Evolutionary conservation across 2,888 invertebrate species (phyloP).

Genomic region (Drosophila nigricruria): DNA sequence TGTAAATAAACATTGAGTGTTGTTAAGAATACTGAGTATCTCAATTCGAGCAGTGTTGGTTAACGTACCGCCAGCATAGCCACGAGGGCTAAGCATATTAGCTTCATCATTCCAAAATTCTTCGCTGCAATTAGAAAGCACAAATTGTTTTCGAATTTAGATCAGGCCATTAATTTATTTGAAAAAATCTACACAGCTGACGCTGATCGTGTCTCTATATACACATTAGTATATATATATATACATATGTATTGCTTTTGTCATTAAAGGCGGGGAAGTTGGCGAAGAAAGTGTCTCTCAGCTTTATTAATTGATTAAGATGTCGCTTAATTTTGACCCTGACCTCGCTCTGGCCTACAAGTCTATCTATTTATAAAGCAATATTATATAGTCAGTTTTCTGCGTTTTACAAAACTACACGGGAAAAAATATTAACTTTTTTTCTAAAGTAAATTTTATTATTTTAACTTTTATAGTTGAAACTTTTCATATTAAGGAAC

Average conservation of each 20-base stretch:
- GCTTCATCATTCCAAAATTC: conserved; percentile 56
- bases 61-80: conserved; percentile 66
- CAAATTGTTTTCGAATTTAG: conserved; percentile 42
- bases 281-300: conserved; percentile 4
- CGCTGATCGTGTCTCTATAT: conserved; percentile 27
- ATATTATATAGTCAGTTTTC: not conserved
- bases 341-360: conserved; percentile 30
- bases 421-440: not conserved
- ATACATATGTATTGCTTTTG: not conserved
- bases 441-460: not conserved
- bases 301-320: conserved; percentile 48
- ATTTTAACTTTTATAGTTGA: too few species aligned
- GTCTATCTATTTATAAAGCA: not conserved
- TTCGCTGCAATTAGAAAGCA: conserved; percentile 38
- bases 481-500: too few species aligned
- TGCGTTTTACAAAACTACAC: not conserved
- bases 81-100: conserved; percentile 56
- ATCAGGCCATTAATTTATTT: conserved; percentile 22
- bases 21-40: not conserved
- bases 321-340: conserved; percentile 40
- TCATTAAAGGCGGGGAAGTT: not conserved
- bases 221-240: not conserved
- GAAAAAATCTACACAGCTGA: conserved; percentile 25
- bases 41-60: too few species aligned
- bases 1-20: conserved; percentile 20